A percentile compares a stretch with the other conserved stretches of the same genome.
These are phyloP conservation scores for Entomyzon cyanotis DNA, from an alignment of 2,113 vertebrate genomes.

Conservation along the genomic window DNA sequence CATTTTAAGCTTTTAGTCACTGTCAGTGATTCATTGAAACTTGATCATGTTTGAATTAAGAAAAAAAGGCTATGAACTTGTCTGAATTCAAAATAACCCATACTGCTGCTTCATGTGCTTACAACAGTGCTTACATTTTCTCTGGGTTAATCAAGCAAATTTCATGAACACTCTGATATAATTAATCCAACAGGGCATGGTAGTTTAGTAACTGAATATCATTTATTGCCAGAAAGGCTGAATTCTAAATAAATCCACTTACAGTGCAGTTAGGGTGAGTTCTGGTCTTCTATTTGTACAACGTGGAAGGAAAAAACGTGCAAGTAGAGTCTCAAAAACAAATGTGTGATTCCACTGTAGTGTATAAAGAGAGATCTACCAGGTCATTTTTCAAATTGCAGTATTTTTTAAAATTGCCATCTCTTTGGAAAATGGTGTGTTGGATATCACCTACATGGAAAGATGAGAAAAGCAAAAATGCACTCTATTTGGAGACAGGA, in stretches of 20 bases:
- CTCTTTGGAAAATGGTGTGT: background rate
- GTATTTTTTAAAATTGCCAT: background rate
- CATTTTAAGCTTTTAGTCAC: constrained; percentile 46
- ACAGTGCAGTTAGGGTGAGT: background rate
- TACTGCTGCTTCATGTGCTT: constrained; percentile 23
- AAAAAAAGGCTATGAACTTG: background rate
- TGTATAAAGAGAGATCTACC: background rate
- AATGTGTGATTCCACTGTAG: background rate
- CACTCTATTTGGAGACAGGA: background rate
- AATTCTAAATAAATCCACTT: constrained; percentile 46
- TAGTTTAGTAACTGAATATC: constrained; percentile 38
- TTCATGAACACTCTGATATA: constrained; percentile 39
- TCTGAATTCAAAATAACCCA: constrained; percentile 24
- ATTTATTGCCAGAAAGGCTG: background rate
- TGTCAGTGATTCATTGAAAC: constrained; percentile 11
- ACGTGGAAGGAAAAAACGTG: background rate
- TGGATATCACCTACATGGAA: background rate
- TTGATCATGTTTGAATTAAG: constrained; percentile 44
- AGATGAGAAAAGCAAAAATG: background rate
- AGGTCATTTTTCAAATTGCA: background rate
- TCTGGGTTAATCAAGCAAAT: constrained; percentile 43
- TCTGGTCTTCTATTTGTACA: background rate
- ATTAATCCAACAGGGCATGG: constrained; percentile 30
- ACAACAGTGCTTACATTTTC: constrained; percentile 33
- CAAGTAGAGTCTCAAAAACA: background rate